A percentile compares a stretch with the other conserved stretches of the same genome.
Conservation (phyloP, 2,113 vertebrate species). For the Melanotaenia duboulayi region DNA sequence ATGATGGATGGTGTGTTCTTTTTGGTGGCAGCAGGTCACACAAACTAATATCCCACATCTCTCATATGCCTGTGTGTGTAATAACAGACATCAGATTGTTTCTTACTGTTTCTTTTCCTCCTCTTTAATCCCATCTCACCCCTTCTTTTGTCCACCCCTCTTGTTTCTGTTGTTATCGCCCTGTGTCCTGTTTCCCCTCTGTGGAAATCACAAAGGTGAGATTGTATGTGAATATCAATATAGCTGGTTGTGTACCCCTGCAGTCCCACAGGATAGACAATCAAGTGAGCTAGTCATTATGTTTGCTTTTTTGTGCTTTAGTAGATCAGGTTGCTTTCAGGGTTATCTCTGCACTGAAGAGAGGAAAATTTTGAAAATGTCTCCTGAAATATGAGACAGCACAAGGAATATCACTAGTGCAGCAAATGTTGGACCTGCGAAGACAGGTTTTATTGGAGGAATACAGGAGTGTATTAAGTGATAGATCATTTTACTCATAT, state of each 20-base stretch:
- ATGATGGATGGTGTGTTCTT: conserved; percentile 71
- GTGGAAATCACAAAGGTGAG: conserved; percentile 25
- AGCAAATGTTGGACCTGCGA: conserved; percentile 7
- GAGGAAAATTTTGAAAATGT: conserved; percentile 18
- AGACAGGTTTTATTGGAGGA: not conserved
- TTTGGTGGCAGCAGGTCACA: conserved; percentile 63
- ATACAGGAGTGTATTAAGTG: not conserved
- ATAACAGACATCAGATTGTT: conserved; percentile 52
- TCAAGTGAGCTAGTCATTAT: conserved; percentile 41
- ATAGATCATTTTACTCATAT: not conserved
- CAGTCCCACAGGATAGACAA: conserved; percentile 30
- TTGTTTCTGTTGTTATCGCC: conserved; percentile 18
- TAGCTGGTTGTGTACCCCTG: conserved; percentile 19
- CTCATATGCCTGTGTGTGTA: conserved; percentile 37
- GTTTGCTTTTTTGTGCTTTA: conserved; percentile 43
- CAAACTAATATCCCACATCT: conserved; percentile 57
- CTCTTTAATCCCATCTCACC: conserved; percentile 35
- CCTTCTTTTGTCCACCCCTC: not conserved
- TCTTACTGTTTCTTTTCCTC: conserved; percentile 42
- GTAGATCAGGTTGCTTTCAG: conserved; percentile 48
- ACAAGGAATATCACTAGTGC: conserved; percentile 25
- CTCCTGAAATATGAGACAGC: conserved; percentile 23
- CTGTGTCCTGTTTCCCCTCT: conserved; percentile 13
- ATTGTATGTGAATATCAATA: conserved; percentile 52
- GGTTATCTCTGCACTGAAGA: conserved; percentile 8